Evolutionary conservation across 2,113 vertebrate genomes (phyloP).

Genomic region (Glaucomys volans): DNA sequence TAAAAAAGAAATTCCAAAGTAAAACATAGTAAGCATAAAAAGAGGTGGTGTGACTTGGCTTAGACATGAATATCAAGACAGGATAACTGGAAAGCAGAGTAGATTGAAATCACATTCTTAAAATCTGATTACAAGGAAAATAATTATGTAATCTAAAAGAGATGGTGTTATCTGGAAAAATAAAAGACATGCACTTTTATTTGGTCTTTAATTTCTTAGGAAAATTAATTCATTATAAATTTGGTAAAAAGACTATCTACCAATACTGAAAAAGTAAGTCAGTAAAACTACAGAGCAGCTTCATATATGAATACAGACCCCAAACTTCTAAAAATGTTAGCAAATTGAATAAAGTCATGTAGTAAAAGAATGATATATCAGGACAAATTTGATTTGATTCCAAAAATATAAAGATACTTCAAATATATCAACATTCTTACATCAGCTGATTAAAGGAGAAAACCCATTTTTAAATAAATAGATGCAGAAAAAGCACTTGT

Average conservation of each 20-base stretch:
- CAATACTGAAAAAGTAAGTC: neutral
- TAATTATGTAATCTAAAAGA: neutral
- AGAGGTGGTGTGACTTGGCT: neutral
- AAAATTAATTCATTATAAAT: neutral
- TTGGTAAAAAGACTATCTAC: neutral
- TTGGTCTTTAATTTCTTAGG: neutral
- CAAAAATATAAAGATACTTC: neutral
- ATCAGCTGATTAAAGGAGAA: neutral
- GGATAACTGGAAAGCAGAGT: neutral
- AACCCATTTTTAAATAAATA: neutral
- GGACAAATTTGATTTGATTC: neutral
- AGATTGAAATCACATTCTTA: neutral
- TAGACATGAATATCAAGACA: neutral
- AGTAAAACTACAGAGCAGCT: neutral
- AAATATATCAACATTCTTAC: neutral
- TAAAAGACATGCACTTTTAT: neutral
- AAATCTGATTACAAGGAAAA: neutral
- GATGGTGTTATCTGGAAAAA: neutral
- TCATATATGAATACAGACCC: neutral
- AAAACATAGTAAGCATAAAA: neutral
- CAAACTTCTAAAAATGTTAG: conserved; percentile 40
- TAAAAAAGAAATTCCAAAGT: neutral
- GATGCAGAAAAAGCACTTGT: neutral
- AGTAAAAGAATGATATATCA: neutral
- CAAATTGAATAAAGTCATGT: neutral